phyloP scores from a whole-genome alignment of 2,113 vertebrate species.

The Gobiocypris rarus region DNA sequence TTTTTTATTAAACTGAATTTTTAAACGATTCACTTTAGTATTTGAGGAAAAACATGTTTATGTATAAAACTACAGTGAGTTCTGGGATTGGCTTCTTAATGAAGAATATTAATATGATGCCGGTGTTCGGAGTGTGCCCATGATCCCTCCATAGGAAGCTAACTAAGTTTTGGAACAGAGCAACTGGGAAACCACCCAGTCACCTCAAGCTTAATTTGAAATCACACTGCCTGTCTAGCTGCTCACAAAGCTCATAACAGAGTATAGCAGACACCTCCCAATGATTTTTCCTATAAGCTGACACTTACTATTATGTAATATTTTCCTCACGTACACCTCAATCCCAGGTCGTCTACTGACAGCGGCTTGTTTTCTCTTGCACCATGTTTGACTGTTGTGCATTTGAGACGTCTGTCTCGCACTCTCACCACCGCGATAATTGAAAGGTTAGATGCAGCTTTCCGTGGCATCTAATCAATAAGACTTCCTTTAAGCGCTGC shows the following conservation, averaged over 20 bases:
- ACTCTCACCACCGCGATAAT: conserved; percentile 29
- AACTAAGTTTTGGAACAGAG: conserved; percentile 16
- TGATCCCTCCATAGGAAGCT: not conserved
- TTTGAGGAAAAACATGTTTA: not conserved
- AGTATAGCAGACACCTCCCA: not conserved
- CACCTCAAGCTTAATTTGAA: not conserved
- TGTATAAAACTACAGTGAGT: not conserved
- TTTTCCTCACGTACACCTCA: not conserved
- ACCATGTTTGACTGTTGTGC: conserved; percentile 27
- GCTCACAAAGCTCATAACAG: not conserved
- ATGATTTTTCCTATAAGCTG: not conserved
- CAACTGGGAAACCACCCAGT: not conserved
- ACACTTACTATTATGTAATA: conserved; percentile 7
- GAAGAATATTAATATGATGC: not conserved
- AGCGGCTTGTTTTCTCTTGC: conserved; percentile 2
- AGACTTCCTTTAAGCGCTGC: conserved; percentile 19
- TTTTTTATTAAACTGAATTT: too few relatives aligned
- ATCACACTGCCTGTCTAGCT: not conserved
- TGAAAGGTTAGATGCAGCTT: conserved; percentile 47
- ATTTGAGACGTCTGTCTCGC: conserved; percentile 33
- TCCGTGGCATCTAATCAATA: conserved; percentile 35
- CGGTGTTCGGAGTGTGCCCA: not conserved
- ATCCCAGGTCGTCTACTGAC: conserved; percentile 10
- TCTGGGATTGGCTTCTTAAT: not conserved
- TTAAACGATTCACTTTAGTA: not conserved